Conservation (phyloP, 2,113 vertebrate genomes). For the Toxotes jaculatrix region DNA sequence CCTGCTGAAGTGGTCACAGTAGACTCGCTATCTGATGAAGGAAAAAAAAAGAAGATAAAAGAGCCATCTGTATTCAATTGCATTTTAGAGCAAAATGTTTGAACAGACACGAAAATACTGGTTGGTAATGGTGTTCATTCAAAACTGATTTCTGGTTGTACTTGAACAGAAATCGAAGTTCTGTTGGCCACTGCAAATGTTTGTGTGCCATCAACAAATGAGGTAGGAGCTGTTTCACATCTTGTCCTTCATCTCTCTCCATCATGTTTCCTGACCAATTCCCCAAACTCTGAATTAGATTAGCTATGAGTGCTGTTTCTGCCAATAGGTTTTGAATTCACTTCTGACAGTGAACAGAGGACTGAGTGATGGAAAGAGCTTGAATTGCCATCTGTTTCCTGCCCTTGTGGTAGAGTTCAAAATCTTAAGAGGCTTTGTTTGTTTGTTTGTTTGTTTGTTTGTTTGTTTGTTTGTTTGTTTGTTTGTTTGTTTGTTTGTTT, state of each 20-base stretch:
- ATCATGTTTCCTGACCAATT: constrained; percentile 2
- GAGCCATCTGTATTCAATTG: background rate
- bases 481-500: too few species aligned
- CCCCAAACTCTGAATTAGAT: constrained; percentile 8
- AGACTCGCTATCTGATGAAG: background rate
- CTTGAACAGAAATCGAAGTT: constrained; percentile 7
- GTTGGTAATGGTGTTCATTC: background rate
- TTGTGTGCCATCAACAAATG: background rate
- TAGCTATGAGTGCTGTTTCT: constrained; percentile 16
- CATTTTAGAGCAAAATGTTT: background rate
- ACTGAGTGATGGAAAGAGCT: constrained; percentile 22
- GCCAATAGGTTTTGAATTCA: constrained; percentile 11
- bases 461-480: too few species aligned
- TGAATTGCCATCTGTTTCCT: constrained; percentile 26
- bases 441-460: too few species aligned
- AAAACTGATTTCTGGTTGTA: background rate
- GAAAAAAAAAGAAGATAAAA: background rate
- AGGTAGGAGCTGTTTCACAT: background rate
- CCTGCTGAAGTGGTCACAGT: constrained; percentile 11
- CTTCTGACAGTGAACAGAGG: constrained; percentile 10
- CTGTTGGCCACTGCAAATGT: background rate
- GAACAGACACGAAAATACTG: background rate
- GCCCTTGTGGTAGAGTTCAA: background rate
- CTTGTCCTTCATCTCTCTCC: background rate
- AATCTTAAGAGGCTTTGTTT: background rate